phyloP scores from a whole-genome alignment of 2,113 vertebrate species.

The Entomyzon cyanotis region DNA sequence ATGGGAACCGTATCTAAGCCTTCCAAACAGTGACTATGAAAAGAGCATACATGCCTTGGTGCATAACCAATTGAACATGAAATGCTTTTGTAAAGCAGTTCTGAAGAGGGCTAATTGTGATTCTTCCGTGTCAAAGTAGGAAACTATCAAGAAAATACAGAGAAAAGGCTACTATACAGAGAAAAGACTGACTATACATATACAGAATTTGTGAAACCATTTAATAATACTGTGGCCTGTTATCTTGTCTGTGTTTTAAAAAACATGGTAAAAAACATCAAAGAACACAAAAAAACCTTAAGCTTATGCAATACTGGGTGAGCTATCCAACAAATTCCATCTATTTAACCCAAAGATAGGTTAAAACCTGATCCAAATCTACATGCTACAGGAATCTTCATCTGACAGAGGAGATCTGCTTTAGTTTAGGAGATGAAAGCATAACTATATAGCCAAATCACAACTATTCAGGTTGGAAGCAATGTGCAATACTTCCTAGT shows the following conservation, averaged over 20 bases:
- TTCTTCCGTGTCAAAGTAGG: neutral
- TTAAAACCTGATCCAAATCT: neutral
- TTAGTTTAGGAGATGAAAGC: neutral
- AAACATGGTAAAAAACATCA: neutral
- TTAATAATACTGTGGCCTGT: neutral
- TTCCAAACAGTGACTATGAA: neutral
- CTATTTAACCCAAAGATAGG: neutral
- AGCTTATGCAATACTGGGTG: neutral
- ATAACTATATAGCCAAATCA: neutral
- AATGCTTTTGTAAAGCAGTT: slow-evolving; percentile 17
- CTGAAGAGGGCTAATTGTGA: neutral
- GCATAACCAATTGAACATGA: slow-evolving; percentile 35
- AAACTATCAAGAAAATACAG: neutral
- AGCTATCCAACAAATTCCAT: neutral
- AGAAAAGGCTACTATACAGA: neutral
- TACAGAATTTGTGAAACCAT: neutral
- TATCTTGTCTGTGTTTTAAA: neutral
- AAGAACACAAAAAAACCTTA: neutral
- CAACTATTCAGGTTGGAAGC: neutral
- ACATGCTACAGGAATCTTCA: neutral
- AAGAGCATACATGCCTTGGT: neutral
- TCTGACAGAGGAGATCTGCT: neutral
- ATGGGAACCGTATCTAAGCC: neutral
- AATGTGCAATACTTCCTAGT: neutral
- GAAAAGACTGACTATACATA: neutral